Percentiles rank a stretch among this genome's conserved stretches.
phyloP scores from a whole-genome alignment of 2,113 vertebrate species.

The Crocuta crocuta region DNA sequence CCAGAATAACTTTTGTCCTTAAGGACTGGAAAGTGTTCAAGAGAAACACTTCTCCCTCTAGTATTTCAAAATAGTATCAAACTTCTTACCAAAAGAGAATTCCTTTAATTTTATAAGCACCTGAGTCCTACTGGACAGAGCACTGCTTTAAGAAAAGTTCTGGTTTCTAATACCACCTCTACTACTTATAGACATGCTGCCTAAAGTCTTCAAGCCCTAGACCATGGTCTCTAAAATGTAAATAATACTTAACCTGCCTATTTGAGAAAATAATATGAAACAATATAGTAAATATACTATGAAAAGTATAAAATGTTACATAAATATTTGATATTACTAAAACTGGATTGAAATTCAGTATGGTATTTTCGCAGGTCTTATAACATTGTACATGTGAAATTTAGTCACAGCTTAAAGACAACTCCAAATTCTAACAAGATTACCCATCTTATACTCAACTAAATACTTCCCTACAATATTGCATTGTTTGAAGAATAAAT shows the following conservation, averaged over 20 bases:
- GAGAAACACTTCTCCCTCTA: neutral
- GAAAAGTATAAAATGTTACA: conserved; percentile 8
- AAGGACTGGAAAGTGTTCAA: conserved; percentile 1
- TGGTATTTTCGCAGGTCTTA: conserved; percentile 12
- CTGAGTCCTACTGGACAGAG: neutral
- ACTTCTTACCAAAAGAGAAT: conserved; percentile 46
- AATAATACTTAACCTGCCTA: neutral
- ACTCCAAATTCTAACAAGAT: conserved; percentile 47
- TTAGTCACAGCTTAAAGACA: neutral
- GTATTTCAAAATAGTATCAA: conserved; percentile 38
- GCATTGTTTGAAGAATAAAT: neutral
- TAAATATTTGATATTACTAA: conserved; percentile 39
- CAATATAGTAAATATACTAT: conserved; percentile 43
- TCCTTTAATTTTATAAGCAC: neutral
- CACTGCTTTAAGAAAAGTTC: neutral
- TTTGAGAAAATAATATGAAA: conserved; percentile 57
- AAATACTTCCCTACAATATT: neutral
- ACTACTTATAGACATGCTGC: neutral
- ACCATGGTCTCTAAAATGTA: conserved; percentile 33
- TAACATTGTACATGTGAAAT: neutral
- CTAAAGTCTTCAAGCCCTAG: conserved; percentile 18
- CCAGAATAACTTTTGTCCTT: neutral
- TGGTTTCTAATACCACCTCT: conserved; percentile 13
- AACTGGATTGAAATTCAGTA: conserved; percentile 41
- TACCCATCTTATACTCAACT: neutral